Conservation (phyloP, 2,797 vertebrate species). For the Jordanella pulchra region DNA sequence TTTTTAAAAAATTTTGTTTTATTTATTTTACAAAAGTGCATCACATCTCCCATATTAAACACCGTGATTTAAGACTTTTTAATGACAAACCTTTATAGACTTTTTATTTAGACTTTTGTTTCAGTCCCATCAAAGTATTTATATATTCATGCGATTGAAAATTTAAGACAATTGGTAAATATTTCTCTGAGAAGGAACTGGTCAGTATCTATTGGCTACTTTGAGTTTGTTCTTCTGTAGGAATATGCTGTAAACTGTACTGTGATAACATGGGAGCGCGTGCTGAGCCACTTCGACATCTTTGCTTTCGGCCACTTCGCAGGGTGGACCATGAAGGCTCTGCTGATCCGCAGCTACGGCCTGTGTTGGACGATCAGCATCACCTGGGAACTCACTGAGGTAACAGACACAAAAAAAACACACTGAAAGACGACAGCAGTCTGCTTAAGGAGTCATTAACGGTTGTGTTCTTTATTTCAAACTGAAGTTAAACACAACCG, state of each 20-base stretch:
- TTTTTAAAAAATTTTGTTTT: too few relatives aligned
- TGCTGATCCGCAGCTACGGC: conserved; percentile 94
- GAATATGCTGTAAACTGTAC: conserved; percentile 96
- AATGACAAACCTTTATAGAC: neutral
- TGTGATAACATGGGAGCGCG: conserved; percentile 92
- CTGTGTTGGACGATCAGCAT: conserved; percentile 99
- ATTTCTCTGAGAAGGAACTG: neutral
- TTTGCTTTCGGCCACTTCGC: conserved; percentile 97
- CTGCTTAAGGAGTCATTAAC: neutral
- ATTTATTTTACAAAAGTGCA: neutral
- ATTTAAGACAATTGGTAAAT: neutral
- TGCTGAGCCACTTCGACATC: conserved; percentile 94
- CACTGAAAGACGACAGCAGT: neutral
- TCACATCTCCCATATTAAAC: neutral
- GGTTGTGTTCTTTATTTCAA: neutral
- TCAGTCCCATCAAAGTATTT: neutral
- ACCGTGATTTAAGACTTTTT: neutral
- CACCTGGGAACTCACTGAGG: conserved; percentile 98
- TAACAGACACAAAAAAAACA: conserved; percentile 46
- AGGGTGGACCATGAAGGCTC: conserved; percentile 96
- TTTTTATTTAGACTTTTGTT: neutral
- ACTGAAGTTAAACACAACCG: too few relatives aligned
- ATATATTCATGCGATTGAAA: neutral
- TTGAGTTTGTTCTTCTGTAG: conserved; percentile 62
- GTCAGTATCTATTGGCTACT: neutral